Evolutionary conservation across 2,888 invertebrate species (phyloP).

Genomic region (Pecten maximus): DNA sequence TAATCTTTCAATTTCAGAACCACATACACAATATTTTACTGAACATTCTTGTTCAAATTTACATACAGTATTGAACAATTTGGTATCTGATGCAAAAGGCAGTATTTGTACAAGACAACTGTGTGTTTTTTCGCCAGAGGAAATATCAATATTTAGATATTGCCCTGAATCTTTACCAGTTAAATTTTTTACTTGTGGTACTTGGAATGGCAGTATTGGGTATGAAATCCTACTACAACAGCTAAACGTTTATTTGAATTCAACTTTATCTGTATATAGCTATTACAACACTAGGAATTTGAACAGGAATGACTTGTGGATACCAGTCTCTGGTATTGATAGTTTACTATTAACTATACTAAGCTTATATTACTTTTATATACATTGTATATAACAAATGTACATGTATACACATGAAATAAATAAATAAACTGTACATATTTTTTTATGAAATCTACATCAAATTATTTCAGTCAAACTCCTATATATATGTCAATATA

Average conservation of each 20-base stretch:
- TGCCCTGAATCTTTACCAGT: too few relatives aligned
- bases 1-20: too few relatives aligned
- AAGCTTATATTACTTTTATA: background rate
- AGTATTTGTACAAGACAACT: too few relatives aligned
- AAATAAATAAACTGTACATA: background rate
- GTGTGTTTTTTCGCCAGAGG: too few relatives aligned
- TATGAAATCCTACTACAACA: background rate
- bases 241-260: background rate
- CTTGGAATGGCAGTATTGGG: background rate
- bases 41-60: too few relatives aligned
- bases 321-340: background rate
- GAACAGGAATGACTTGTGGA: background rate
- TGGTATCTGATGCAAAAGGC: background rate
- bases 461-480: background rate
- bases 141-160: too few relatives aligned
- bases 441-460: background rate
- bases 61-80: background rate
- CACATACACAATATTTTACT: too few relatives aligned
- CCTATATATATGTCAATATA: background rate
- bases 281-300: background rate
- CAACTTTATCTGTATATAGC: background rate
- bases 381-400: background rate
- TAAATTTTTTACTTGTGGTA: background rate
- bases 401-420: conserved; percentile 11
- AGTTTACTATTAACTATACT: too few relatives aligned